These are phyloP conservation scores for Oncorhynchus clarkii DNA, from an alignment of 2,113 vertebrate species.

Conservation along the genomic window DNA sequence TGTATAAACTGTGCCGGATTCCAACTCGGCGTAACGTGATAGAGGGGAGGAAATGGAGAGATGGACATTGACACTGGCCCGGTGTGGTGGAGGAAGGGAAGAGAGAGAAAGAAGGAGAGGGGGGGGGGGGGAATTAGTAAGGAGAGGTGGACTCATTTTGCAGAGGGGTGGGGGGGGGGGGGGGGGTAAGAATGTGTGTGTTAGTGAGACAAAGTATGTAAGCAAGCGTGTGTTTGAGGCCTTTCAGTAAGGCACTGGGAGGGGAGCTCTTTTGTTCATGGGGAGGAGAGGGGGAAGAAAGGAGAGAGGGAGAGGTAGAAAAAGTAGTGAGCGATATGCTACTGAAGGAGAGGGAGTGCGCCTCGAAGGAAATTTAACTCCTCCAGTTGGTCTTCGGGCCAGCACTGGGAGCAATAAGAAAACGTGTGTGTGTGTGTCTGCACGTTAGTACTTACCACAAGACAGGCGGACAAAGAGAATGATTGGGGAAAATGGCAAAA, in stretches of 20 bases:
- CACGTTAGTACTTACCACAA: conserved; percentile 22
- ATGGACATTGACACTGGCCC: conserved; percentile 44
- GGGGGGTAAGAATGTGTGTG: conserved; percentile 23
- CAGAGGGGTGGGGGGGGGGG: neutral
- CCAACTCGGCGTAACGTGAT: conserved; percentile 62
- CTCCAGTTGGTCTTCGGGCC: conserved; percentile 67
- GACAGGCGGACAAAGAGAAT: conserved; percentile 42
- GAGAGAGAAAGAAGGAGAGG: conserved; percentile 9
- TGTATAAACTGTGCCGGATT: conserved; percentile 57
- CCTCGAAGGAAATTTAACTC: conserved; percentile 70
- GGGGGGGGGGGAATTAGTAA: conserved; percentile 9
- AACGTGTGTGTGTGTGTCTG: conserved; percentile 22
- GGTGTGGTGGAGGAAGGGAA: conserved; percentile 24
- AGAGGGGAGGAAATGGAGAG: conserved; percentile 50
- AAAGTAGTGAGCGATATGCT: conserved; percentile 33
- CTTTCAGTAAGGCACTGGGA: conserved; percentile 57
- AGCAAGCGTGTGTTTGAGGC: conserved; percentile 31
- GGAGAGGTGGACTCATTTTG: neutral
- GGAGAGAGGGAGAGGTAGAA: conserved; percentile 30
- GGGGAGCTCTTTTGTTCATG: conserved; percentile 63
- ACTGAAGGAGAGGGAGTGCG: conserved; percentile 23
- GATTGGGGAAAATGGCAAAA: conserved; percentile 6
- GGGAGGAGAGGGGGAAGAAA: conserved; percentile 49
- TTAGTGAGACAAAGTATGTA: neutral
- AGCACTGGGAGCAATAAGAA: conserved; percentile 63